Evolutionary conservation across 1,140 invertebrate species (phyloP).

Genomic region (Rhagoletis pomonella): DNA sequence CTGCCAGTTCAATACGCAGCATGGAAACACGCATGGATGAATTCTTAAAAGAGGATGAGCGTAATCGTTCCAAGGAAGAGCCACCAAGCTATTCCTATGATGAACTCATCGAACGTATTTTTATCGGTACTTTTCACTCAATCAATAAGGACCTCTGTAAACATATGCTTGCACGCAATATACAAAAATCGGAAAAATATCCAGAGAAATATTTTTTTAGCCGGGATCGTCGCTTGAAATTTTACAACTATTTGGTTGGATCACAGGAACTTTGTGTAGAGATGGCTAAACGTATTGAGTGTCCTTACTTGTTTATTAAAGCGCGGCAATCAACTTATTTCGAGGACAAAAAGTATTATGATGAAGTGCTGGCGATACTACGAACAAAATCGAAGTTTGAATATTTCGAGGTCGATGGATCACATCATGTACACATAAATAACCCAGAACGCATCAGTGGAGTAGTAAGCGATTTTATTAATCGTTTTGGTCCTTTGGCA

Average conservation of each 20-base stretch:
- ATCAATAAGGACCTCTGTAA: constrained; percentile 77
- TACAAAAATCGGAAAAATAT: constrained; percentile 76
- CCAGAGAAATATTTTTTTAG: constrained; percentile 79
- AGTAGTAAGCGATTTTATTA: constrained; percentile 78
- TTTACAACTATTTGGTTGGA: constrained; percentile 75
- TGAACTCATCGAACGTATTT: constrained; percentile 77
- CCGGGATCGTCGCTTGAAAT: constrained; percentile 78
- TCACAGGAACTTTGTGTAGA: constrained; percentile 76
- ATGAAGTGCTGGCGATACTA: constrained; percentile 77
- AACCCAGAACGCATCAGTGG: constrained; percentile 78
- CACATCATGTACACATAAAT: constrained; percentile 85
- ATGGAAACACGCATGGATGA: constrained; percentile 74
- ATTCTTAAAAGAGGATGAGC: constrained; percentile 76
- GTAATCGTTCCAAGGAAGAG: constrained; percentile 73
- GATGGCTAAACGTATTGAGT: constrained; percentile 75
- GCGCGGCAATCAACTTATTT: constrained; percentile 77
- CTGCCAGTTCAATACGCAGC: constrained; percentile 62
- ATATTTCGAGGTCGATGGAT: constrained; percentile 79
- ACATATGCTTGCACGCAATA: constrained; percentile 78
- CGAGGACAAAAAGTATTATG: constrained; percentile 76
- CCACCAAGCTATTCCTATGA: constrained; percentile 79
- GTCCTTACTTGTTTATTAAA: constrained; percentile 79
- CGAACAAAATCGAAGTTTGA: constrained; percentile 78
- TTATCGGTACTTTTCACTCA: constrained; percentile 76
- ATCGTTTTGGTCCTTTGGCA: constrained; percentile 68